Evolutionary conservation across 2,113 vertebrate genomes (phyloP), one percentile per base, ranked within the genome.

Genomic region (Eclectus roratus): DNA sequence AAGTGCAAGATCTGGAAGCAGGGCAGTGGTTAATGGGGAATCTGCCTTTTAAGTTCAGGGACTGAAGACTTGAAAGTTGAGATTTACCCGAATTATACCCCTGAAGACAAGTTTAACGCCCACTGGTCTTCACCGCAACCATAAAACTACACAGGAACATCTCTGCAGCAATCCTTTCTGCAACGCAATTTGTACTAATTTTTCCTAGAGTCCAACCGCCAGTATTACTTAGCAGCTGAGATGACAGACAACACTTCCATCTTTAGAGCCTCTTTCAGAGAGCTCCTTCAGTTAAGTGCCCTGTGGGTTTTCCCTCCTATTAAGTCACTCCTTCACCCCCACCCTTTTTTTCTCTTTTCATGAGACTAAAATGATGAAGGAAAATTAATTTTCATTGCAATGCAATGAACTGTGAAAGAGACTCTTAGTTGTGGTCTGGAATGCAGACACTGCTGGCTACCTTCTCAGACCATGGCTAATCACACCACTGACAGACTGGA

Each of bases 361-460:
- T 0, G 0, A 88, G 77, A 90, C 63, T 70, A 84, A 88, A 96
- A 96, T 27, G 35, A 94, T 80, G 84, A 93, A 95, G 91, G 90
- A 96, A 95, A 96, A 97, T 97, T 96, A 96, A 94, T 95, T 97
- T 94, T 95, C 92, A 85, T 72, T 96, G 89, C 94, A 91, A 70
- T 74, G 93, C n/a, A 24, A 76, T 96, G 95, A 97, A 94, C 94
- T 92, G 94, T 95, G 93, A 89, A 95, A 85, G 63, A 77, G 46
- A 73, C 73, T 95, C 88, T 94, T 92, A 96, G 93, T 63, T 96
- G 93, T 97, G 96, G 94, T 95, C 91, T 96, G 95, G 93, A 96
- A 95, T 95, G 94, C 93, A 96, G 96, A 92, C 80, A 14, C 39
- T 86, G 91, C 88, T 97, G 94, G 69, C 84, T 95, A 95, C 96